Percentiles rank a stretch among this genome's conserved stretches.
phyloP scores from a whole-genome alignment of 2,113 vertebrate genomes.

The Percina caprodes region DNA sequence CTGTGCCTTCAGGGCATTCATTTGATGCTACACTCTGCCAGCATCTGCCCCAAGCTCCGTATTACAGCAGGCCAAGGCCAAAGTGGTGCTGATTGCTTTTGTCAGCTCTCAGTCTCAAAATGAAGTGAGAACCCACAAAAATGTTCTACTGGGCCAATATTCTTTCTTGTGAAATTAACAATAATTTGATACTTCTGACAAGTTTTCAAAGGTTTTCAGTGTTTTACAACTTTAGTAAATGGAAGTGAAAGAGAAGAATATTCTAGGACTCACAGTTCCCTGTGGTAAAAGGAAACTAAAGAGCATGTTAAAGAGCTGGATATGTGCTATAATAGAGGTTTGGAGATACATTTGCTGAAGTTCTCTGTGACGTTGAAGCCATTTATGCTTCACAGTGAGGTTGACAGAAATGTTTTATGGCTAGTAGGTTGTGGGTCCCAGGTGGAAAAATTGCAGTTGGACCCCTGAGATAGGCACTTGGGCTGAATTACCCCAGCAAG shows the following conservation, averaged over 20 bases:
- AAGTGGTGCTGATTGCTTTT: slow-evolving; percentile 46
- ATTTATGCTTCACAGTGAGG: slow-evolving; percentile 10
- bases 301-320: neutral
- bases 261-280: neutral
- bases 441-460: slow-evolving; percentile 35
- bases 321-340: neutral
- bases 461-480: slow-evolving; percentile 51
- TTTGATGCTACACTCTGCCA: slow-evolving; percentile 27
- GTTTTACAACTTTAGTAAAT: slow-evolving; percentile 5
- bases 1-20: slow-evolving; percentile 43
- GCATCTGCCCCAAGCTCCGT: slow-evolving; percentile 17
- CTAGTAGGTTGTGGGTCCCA: slow-evolving; percentile 39
- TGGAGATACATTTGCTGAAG: slow-evolving; percentile 28
- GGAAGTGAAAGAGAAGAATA: slow-evolving; percentile 8
- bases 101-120: slow-evolving; percentile 26
- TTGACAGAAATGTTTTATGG: slow-evolving; percentile 48
- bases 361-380: slow-evolving; percentile 10
- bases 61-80: slow-evolving; percentile 18
- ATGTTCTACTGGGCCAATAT: neutral
- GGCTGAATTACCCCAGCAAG: slow-evolving; percentile 40
- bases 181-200: slow-evolving; percentile 22
- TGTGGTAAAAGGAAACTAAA: slow-evolving; percentile 6
- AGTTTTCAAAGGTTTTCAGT: slow-evolving; percentile 22
- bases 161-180: slow-evolving; percentile 25
- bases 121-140: slow-evolving; percentile 27